These are phyloP conservation scores for Mustela nigripes DNA, from an alignment of 2,113 vertebrate species.

Conservation along the genomic window DNA sequence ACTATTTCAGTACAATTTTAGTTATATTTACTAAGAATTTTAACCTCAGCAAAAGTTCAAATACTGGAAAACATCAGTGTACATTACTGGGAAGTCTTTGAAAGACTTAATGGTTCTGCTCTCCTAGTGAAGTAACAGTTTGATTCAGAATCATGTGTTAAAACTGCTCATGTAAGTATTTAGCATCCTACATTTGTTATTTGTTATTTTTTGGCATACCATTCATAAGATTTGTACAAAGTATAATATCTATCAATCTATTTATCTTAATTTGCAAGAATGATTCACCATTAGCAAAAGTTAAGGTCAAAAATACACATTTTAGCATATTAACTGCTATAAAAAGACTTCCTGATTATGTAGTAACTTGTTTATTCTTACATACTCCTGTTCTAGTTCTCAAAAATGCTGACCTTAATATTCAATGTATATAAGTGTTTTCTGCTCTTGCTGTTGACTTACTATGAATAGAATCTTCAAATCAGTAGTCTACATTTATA, in stretches of 20 bases:
- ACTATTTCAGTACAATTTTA: not conserved
- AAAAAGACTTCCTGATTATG: not conserved
- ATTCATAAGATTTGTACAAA: not conserved
- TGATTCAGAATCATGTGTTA: not conserved
- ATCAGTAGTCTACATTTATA: not conserved
- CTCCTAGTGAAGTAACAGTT: not conserved
- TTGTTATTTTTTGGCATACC: not conserved
- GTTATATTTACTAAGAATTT: not conserved
- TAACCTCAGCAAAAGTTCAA: not conserved
- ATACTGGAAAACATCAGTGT: not conserved
- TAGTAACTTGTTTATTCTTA: not conserved
- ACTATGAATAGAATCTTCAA: not conserved
- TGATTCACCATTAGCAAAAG: not conserved
- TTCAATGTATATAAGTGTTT: not conserved
- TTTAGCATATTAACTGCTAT: not conserved
- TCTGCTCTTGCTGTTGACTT: not conserved
- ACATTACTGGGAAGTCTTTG: not conserved
- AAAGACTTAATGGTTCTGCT: not conserved
- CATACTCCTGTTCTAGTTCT: not conserved
- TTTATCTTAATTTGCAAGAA: not conserved
- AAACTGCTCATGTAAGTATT: not conserved
- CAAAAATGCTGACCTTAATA: not conserved
- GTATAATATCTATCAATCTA: not conserved
- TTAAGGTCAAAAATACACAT: not conserved
- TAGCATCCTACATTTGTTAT: not conserved